Conservation (phyloP, 2,113 vertebrate species). For the Gyps fulvus region DNA sequence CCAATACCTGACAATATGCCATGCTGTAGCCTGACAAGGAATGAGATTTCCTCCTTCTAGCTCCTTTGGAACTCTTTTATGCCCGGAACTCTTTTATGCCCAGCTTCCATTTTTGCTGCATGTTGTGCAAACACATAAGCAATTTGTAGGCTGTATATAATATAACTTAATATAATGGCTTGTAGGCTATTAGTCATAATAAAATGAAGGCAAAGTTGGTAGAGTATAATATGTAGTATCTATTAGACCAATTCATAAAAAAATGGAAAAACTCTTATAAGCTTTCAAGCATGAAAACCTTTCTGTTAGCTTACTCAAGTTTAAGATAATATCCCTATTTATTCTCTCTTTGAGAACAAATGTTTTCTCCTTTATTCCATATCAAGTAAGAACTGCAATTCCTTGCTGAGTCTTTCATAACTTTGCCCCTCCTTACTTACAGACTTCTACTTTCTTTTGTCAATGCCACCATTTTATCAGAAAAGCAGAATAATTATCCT, state of each 20-base stretch:
- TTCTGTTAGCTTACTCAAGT: not conserved
- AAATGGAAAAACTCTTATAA: not conserved
- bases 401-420: not conserved
- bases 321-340: not conserved
- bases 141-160: not conserved
- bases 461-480: not conserved
- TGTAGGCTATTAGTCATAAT: not conserved
- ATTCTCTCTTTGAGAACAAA: not conserved
- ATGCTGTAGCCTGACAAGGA: not conserved
- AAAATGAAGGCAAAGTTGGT: not conserved
- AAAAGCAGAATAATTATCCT: conserved; percentile 21
- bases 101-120: not conserved
- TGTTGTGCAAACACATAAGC: not conserved
- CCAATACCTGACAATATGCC: too few species aligned
- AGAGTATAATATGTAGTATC: not conserved
- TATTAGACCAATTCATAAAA: not conserved
- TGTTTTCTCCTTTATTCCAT: not conserved
- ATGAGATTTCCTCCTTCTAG: not conserved
- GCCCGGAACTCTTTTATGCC: not conserved
- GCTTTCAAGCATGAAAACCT: not conserved
- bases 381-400: not conserved
- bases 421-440: not conserved
- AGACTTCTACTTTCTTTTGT: conserved; percentile 5
- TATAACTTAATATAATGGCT: not conserved
- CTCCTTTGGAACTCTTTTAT: not conserved